A percentile compares a stretch with the other conserved stretches of the same genome.
Evolutionary conservation across 2,888 invertebrate species (phyloP).

Genomic region (Plagiodera versicolora): DNA sequence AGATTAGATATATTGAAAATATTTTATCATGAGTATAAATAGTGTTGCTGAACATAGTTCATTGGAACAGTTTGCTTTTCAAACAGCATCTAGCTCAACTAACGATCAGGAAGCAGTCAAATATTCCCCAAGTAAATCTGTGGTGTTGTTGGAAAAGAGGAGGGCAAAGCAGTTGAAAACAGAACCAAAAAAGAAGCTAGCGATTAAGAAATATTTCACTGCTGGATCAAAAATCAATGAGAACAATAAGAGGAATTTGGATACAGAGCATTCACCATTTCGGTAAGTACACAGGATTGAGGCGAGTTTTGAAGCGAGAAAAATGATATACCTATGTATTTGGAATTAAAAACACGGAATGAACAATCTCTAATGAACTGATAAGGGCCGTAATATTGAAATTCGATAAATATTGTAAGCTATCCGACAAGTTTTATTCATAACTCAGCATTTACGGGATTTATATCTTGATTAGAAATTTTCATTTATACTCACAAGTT

Average conservation of each 20-base stretch:
- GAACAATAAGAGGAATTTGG: conserved; percentile 25
- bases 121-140: background rate
- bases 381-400: too few species aligned
- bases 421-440: too few species aligned
- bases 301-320: too few species aligned
- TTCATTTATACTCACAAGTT: too few species aligned
- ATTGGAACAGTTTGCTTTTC: background rate
- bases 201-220: conserved; percentile 33
- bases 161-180: background rate
- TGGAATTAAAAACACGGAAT: too few species aligned
- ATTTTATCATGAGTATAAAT: background rate
- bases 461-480: too few species aligned
- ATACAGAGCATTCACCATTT: conserved; percentile 53
- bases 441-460: too few species aligned
- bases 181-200: conserved; percentile 19
- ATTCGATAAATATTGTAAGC: too few species aligned
- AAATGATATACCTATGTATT: too few species aligned
- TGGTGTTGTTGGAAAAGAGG: background rate
- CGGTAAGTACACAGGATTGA: too few species aligned
- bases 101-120: background rate
- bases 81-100: background rate
- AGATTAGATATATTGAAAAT: background rate
- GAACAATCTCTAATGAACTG: too few species aligned
- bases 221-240: conserved; percentile 29
- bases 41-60: background rate